phyloP scores from a whole-genome alignment of 2,888 invertebrate species.

The Dryomyza anilis region DNA sequence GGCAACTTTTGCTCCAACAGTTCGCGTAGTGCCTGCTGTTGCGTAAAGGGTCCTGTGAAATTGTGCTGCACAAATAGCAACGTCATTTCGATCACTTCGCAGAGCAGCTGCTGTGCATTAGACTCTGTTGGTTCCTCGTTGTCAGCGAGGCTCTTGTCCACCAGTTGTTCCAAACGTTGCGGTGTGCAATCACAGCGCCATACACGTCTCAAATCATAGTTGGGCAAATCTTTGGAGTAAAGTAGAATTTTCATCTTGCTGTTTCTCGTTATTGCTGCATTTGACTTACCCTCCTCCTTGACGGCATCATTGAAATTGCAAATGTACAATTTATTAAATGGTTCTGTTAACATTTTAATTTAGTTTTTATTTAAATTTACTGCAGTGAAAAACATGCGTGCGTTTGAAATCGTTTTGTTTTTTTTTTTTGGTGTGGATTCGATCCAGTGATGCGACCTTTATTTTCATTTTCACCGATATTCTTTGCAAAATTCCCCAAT shows the following conservation, averaged over 20 bases:
- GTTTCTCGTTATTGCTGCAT: neutral
- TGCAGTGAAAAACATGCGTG: neutral
- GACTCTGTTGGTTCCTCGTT: neutral
- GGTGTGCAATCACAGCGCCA: constrained; percentile 50
- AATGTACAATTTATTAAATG: constrained; percentile 43
- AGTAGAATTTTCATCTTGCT: neutral
- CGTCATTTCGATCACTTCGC: constrained; percentile 69
- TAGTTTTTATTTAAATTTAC: constrained; percentile 15
- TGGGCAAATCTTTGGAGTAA: constrained; percentile 42
- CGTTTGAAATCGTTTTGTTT: constrained; percentile 2
- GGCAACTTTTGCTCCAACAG: constrained; percentile 29
- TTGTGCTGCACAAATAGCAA: constrained; percentile 79
- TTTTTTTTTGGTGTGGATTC: too few relatives aligned
- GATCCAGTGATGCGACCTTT: neutral
- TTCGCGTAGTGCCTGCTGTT: constrained; percentile 35
- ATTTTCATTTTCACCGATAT: too few relatives aligned
- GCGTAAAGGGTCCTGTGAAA: constrained; percentile 74
- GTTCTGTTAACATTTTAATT: constrained; percentile 33
- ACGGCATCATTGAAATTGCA: constrained; percentile 53
- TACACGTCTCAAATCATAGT: constrained; percentile 40
- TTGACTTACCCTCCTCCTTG: constrained; percentile 36
- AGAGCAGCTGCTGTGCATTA: constrained; percentile 30
- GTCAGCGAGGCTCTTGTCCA: constrained; percentile 25
- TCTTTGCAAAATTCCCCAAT: too few relatives aligned
- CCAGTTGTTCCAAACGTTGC: constrained; percentile 36